A percentile compares a stretch with the other conserved stretches of the same genome.
Conservation (phyloP, 1,140 invertebrate genomes). For the Ostrea denselamellosa region DNA sequence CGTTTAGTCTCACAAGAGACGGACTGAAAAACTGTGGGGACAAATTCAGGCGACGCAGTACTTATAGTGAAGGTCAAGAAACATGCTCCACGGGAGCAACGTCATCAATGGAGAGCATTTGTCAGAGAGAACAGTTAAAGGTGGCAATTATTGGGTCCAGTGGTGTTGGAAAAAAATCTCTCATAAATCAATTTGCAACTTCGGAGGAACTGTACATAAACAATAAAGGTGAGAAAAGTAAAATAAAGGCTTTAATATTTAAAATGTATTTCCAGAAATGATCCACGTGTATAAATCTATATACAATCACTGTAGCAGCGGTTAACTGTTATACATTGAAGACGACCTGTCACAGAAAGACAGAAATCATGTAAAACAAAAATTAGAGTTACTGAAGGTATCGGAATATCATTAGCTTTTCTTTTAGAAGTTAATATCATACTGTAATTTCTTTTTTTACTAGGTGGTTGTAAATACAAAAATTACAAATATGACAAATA, state of each 20-base stretch:
- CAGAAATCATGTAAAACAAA: too few relatives aligned
- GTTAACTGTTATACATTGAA: too few relatives aligned
- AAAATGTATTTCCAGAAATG: too few relatives aligned
- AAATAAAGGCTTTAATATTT: neutral
- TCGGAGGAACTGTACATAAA: constrained; percentile 34
- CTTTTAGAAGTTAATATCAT: too few relatives aligned
- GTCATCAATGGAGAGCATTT: neutral
- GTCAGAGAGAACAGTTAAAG: neutral
- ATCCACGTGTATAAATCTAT: too few relatives aligned
- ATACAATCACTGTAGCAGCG: too few relatives aligned
- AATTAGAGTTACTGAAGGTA: too few relatives aligned
- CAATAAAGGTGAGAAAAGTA: neutral
- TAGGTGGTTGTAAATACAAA: too few relatives aligned
- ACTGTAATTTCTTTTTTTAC: too few relatives aligned
- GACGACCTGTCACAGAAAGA: too few relatives aligned
- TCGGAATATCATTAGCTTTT: too few relatives aligned
- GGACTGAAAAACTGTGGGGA: constrained; percentile 31
- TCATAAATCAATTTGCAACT: constrained; percentile 32
- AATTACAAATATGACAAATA: too few relatives aligned
- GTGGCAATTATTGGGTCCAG: constrained; percentile 6
- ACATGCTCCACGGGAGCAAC: neutral
- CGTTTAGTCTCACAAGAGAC: constrained; percentile 21
- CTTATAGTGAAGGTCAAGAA: neutral
- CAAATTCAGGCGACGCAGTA: constrained; percentile 19
- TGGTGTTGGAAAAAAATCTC: constrained; percentile 13